These are phyloP conservation scores for Pollenia amentaria DNA, from an alignment of 2,888 invertebrate genomes.

Conservation along the genomic window DNA sequence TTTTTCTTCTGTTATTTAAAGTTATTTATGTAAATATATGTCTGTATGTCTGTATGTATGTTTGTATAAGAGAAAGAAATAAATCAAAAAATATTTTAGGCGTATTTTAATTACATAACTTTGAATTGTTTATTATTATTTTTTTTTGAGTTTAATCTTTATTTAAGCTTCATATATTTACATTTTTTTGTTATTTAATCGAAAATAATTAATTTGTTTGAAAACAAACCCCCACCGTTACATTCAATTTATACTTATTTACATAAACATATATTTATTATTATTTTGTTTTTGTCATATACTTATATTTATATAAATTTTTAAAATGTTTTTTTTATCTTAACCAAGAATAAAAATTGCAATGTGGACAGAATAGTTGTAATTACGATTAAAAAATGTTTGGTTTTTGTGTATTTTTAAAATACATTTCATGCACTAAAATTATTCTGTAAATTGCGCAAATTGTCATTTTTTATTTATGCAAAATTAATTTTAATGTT, in stretches of 20 bases:
- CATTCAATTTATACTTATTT: slow-evolving; percentile 71
- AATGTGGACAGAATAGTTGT: slow-evolving; percentile 77
- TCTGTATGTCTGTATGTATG: slow-evolving; percentile 53
- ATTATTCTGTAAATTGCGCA: slow-evolving; percentile 39
- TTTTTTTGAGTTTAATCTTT: slow-evolving; percentile 48
- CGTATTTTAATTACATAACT: slow-evolving; percentile 65
- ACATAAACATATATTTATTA: slow-evolving; percentile 78
- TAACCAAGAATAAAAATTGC: slow-evolving; percentile 74
- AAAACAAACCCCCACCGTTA: slow-evolving; percentile 74
- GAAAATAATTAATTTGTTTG: slow-evolving; percentile 61
- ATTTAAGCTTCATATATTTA: slow-evolving; percentile 64
- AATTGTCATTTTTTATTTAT: slow-evolving; percentile 11
- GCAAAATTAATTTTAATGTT: not conserved
- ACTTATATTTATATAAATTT: slow-evolving; percentile 43
- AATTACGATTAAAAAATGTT: slow-evolving; percentile 64
- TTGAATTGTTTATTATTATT: slow-evolving; percentile 46
- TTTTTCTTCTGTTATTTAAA: slow-evolving; percentile 16
- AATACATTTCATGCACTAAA: slow-evolving; percentile 55
- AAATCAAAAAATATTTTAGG: slow-evolving; percentile 64
- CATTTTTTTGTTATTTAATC: slow-evolving; percentile 53
- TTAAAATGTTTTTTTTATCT: slow-evolving; percentile 60
- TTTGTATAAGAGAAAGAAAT: slow-evolving; percentile 63
- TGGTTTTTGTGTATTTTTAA: slow-evolving; percentile 64
- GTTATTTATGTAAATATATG: slow-evolving; percentile 77
- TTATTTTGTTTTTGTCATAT: slow-evolving; percentile 46